phyloP scores from a whole-genome alignment of 2,113 vertebrate genomes.

The Coracopsis vasa region DNA sequence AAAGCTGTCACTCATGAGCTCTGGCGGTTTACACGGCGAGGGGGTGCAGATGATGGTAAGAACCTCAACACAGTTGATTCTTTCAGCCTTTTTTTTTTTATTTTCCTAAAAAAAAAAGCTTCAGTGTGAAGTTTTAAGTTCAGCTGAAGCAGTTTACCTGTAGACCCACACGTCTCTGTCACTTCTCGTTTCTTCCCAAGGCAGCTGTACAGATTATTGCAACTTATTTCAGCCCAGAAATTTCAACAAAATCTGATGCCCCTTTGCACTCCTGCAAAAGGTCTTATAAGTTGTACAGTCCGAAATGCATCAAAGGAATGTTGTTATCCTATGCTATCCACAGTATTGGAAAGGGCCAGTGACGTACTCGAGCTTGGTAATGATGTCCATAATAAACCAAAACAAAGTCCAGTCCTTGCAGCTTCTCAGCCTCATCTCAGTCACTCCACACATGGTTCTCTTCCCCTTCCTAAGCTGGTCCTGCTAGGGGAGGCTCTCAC shows the following conservation, averaged over 20 bases:
- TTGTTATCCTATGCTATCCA: not conserved
- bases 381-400: fast-evolving
- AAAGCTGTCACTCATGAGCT: not conserved
- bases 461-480: too few species aligned
- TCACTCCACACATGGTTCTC: not conserved
- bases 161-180: not conserved
- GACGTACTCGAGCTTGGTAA: not conserved
- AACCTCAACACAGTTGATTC: fast-evolving
- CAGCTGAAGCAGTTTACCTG: not conserved
- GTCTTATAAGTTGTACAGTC: not conserved
- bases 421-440: too few species aligned
- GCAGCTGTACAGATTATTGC: fast-evolving
- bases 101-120: not conserved
- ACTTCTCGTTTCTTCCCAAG: not conserved
- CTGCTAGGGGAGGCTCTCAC: not conserved
- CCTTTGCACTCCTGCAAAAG: not conserved
- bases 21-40: not conserved
- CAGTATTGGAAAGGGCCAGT: not conserved
- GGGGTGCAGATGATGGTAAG: not conserved
- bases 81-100: not conserved
- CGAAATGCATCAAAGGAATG: not conserved
- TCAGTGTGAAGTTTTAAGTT: not conserved
- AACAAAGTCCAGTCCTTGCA: not conserved
- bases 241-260: not conserved
- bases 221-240: not conserved